These are phyloP conservation scores for Drosophila ficusphila DNA, from an alignment of 1,140 invertebrate species.

Conservation along the genomic window DNA sequence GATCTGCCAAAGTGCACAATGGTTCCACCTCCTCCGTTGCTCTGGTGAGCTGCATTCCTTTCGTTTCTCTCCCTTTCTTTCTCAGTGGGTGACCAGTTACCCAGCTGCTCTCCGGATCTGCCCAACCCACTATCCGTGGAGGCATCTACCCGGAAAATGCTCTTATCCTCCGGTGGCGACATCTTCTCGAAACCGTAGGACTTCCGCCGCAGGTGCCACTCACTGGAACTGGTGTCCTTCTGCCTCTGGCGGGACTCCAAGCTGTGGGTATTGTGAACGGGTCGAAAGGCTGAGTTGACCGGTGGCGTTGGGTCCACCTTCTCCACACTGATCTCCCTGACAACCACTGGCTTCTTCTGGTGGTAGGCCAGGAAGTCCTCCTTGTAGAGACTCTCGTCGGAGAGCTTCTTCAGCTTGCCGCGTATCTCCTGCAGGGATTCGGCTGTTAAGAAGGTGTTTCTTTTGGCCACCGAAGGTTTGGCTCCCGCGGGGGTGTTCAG, in stretches of 20 bases:
- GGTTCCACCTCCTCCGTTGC: slow-evolving; percentile 51
- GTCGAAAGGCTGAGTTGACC: slow-evolving; percentile 43
- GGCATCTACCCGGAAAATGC: slow-evolving; percentile 86
- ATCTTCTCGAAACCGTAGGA: slow-evolving; percentile 91
- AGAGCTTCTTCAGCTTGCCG: slow-evolving; percentile 85
- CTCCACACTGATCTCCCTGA: slow-evolving; percentile 64
- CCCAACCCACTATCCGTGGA: slow-evolving; percentile 90
- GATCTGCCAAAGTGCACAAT: slow-evolving; percentile 69
- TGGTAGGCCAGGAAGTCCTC: slow-evolving; percentile 70
- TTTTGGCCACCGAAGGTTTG: slow-evolving; percentile 56
- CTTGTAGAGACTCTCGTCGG: slow-evolving; percentile 83
- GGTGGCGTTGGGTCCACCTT: slow-evolving; percentile 60
- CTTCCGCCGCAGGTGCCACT: slow-evolving; percentile 89
- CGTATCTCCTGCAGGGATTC: slow-evolving; percentile 86
- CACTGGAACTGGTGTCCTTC: slow-evolving; percentile 85
- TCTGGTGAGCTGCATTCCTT: neutral
- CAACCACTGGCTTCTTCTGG: slow-evolving; percentile 13
- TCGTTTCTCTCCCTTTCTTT: slow-evolving; percentile 24
- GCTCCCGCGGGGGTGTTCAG: slow-evolving; percentile 70
- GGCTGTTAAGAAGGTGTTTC: slow-evolving; percentile 85
- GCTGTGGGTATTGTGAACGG: slow-evolving; percentile 85
- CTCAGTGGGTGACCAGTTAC: slow-evolving; percentile 84
- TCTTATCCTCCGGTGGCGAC: slow-evolving; percentile 85
- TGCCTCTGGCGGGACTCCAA: slow-evolving; percentile 85
- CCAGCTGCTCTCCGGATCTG: slow-evolving; percentile 88